Evolutionary conservation across 2,113 vertebrate species (phyloP), one percentile per base, ranked within the genome.

Genomic region (Microtus montanus): DNA sequence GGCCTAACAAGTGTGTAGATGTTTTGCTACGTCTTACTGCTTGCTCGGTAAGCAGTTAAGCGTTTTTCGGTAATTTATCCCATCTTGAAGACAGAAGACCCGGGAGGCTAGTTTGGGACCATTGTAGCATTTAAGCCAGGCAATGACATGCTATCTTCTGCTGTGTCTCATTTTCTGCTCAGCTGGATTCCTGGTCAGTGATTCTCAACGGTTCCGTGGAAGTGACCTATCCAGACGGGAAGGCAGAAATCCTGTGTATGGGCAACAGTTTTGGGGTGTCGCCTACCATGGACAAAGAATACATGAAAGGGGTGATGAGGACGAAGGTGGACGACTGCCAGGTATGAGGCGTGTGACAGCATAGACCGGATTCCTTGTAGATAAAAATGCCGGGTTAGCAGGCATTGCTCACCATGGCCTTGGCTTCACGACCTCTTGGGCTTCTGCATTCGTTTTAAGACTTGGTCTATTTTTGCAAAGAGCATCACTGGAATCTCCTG

Each of bases 311-410:
- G 14, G 98, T 99, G 84, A 99, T 99, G 99, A 99, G 99, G 98
- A 99, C 99, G 87, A 99, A 99, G 98, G 99, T 99, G 98, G 99
- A 99, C 96, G 99, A 99, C 98, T 99, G 99, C 98, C 99, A 99
- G 99, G 99, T 99, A 98, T 30, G 68, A 77, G 85, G 35, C n/a
- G 19, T 5, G 28, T 64, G 71, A 30, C 35, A 73, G 70, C 38
- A 22, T 88, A 13, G 95, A 20, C 89, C 78, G 83, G 68, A 20
- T 26, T 68, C 49, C 78, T 86, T 85, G 0, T 70, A 28, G 58
- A 26, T 8, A 30, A 66, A 54, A 54, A 17, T 15, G 15, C 54
- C 5, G 17, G 5, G 54, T 58, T 58, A 58, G 54, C 54, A 19
- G 54, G 54, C 38, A 7, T 33, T 66, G 5, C 61, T 85, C 61